Evolutionary conservation across 2,113 vertebrate genomes (phyloP).

Genomic region (Cottus gobio): DNA sequence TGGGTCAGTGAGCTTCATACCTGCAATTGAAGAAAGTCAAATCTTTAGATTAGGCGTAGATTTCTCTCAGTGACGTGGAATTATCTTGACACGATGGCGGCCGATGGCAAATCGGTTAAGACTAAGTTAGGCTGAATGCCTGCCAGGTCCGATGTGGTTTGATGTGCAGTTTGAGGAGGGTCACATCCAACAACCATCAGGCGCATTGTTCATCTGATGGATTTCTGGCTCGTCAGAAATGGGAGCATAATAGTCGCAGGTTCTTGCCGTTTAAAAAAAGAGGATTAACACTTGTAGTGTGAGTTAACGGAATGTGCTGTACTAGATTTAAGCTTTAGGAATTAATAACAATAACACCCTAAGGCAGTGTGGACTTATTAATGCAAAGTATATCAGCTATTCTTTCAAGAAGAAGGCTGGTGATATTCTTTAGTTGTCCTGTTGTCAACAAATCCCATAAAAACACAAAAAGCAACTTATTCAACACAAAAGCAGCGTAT

Average conservation of each 20-base stretch:
- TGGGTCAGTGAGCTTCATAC: not conserved
- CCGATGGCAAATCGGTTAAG: not conserved
- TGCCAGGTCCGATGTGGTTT: not conserved
- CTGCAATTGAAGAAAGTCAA: not conserved
- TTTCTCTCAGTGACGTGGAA: not conserved
- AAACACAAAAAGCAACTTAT: not conserved
- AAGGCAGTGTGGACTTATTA: not conserved
- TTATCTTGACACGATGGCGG: not conserved
- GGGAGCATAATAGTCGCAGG: not conserved
- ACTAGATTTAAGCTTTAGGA: no score
- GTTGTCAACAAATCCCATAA: not conserved
- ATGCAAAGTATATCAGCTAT: not conserved
- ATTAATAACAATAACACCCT: not conserved
- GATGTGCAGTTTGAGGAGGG: not conserved
- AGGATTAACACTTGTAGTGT: no score
- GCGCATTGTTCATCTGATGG: not conserved
- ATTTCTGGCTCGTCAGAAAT: not conserved
- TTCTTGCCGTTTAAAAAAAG: not conserved
- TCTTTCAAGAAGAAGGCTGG: not conserved
- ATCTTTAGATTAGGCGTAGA: not conserved
- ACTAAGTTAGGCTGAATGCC: not conserved
- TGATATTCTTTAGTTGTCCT: not conserved
- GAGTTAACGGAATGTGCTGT: not conserved
- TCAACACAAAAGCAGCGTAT: no score
- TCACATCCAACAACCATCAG: not conserved